Percentiles rank a stretch among this genome's conserved stretches.
phyloP scores from a whole-genome alignment of 2,113 vertebrate species.

The Sclerurus mexicanus region DNA sequence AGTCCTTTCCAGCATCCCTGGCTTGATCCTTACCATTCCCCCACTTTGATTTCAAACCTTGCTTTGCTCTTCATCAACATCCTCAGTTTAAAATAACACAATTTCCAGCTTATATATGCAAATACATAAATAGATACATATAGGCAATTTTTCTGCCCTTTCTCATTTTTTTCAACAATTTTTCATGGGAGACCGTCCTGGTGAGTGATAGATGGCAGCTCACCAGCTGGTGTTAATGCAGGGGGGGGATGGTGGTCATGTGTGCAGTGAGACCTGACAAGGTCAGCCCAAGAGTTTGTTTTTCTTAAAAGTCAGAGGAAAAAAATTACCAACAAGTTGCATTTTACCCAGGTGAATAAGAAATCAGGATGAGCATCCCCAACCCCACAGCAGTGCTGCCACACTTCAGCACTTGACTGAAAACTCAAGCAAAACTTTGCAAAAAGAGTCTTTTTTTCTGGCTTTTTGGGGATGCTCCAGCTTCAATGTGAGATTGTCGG shows the following conservation, averaged over 20 bases:
- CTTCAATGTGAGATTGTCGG: rapidly evolving
- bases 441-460: rapidly evolving
- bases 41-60: neutral
- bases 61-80: neutral
- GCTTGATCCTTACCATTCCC: neutral
- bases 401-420: rapidly evolving
- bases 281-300: neutral
- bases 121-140: neutral
- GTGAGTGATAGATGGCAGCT: neutral
- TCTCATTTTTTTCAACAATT: neutral
- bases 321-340: neutral
- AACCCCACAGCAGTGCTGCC: rapidly evolving
- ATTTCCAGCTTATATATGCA: neutral
- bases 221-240: neutral
- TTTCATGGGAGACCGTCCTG: rapidly evolving
- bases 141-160: neutral
- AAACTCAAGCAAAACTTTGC: neutral
- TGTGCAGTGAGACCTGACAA: neutral
- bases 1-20: neutral
- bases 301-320: neutral
- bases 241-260: rapidly evolving
- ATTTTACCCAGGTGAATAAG: neutral
- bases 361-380: neutral
- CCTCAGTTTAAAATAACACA: neutral
- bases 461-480: neutral